Percentiles rank a stretch among this genome's conserved stretches.
phyloP scores from a whole-genome alignment of 2,888 invertebrate genomes.

The Caenorhabditis virilis region DNA sequence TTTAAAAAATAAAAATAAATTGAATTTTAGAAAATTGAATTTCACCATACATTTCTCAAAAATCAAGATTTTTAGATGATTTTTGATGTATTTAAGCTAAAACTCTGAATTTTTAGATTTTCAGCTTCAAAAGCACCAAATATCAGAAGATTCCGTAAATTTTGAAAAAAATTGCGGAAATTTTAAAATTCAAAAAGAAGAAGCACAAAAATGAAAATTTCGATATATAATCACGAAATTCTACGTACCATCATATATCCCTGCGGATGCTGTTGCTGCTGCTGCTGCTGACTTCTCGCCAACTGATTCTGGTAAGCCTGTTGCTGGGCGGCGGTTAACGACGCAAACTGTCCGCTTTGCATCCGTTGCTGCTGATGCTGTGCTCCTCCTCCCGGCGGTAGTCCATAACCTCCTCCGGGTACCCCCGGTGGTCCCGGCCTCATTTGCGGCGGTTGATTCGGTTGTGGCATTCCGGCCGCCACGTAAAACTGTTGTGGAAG shows the following conservation, averaged over 20 bases:
- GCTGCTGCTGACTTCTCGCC: background rate
- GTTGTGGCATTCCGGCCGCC: background rate
- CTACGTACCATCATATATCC: background rate
- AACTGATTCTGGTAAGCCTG: constrained; percentile 13
- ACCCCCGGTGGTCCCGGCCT: background rate
- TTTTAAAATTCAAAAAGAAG: background rate
- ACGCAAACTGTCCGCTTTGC: constrained; percentile 31
- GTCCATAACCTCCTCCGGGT: background rate
- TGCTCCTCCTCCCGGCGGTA: background rate
- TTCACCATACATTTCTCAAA: too few relatives aligned
- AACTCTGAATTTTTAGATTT: too few relatives aligned
- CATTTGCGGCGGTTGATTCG: background rate
- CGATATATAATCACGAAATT: background rate
- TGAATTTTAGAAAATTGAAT: too few relatives aligned
- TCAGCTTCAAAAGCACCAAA: too few relatives aligned
- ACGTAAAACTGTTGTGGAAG: background rate
- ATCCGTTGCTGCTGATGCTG: background rate
- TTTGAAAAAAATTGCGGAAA: background rate
- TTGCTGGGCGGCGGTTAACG: constrained; percentile 27
- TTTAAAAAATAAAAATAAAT: too few relatives aligned
- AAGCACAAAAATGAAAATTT: background rate
- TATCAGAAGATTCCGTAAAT: too few relatives aligned
- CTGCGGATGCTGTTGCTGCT: background rate
- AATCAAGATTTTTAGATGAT: too few relatives aligned
- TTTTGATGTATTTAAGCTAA: too few relatives aligned